A percentile compares a stretch with the other conserved stretches of the same genome.
These are phyloP conservation scores for Nannobrachium achirus DNA, from an alignment of 2,113 vertebrate genomes.

Conservation along the genomic window DNA sequence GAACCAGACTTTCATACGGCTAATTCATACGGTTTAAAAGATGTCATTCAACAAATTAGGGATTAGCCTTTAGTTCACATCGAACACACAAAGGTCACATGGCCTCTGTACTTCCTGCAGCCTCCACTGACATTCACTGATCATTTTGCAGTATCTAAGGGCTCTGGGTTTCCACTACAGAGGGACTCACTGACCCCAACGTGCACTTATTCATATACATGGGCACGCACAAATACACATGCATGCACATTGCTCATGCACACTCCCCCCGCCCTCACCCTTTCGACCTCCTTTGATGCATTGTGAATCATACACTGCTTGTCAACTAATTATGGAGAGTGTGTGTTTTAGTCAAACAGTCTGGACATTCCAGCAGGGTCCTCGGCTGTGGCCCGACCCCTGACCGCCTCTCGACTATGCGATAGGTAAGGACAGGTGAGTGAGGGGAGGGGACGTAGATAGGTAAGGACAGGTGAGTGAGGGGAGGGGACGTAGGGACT, in stretches of 20 bases:
- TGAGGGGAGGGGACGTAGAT: slow-evolving; percentile 17
- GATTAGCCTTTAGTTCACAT: not conserved
- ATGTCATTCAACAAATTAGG: too few relatives aligned
- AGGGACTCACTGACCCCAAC: slow-evolving; percentile 54
- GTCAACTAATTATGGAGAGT: slow-evolving; percentile 67
- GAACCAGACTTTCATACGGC: too few relatives aligned
- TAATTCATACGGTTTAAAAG: too few relatives aligned
- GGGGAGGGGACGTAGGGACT: slow-evolving; percentile 15
- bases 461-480: slow-evolving; percentile 18
- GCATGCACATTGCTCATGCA: slow-evolving; percentile 7
- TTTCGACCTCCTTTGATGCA: slow-evolving; percentile 68
- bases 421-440: slow-evolving; percentile 11
- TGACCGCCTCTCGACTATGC: slow-evolving; percentile 8
- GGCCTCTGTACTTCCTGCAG: rapidly evolving
- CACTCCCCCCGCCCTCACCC: slow-evolving; percentile 49
- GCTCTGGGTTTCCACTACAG: slow-evolving; percentile 21
- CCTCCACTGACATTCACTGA: not conserved
- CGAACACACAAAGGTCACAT: not conserved
- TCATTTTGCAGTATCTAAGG: slow-evolving; percentile 15
- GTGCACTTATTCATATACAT: not conserved
- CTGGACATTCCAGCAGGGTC: slow-evolving; percentile 59
- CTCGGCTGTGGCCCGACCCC: slow-evolving; percentile 46
- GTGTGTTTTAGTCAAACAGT: slow-evolving; percentile 76
- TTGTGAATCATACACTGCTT: slow-evolving; percentile 72
- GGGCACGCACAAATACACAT: slow-evolving; percentile 4